Evolutionary conservation across 2,797 vertebrate species (phyloP), one percentile per base, ranked within the genome.

Genomic region (Glossophaga mutica): DNA sequence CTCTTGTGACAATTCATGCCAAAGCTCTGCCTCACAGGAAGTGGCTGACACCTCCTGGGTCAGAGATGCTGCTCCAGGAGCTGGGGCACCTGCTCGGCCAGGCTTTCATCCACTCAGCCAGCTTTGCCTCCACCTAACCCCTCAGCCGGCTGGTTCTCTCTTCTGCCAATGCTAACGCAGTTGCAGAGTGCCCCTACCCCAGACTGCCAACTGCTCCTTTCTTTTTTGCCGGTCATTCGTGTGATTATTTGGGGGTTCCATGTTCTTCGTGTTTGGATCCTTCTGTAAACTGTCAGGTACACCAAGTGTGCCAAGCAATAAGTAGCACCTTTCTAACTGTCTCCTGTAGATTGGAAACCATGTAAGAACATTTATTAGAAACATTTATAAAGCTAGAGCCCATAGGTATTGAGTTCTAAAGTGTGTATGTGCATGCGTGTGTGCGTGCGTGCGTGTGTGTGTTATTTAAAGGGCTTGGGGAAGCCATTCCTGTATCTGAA

Each of bases 81-180:
- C 46, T 76, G 14, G 9, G 39, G 48, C 19, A 22, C 32, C 1
- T 5, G 39, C 18, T n/a, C 42, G 9, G 26, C 19, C 74, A 67
- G 39, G 9, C 19, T 76, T 42, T 6, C 37, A 19, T 4, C 15
- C 26, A 1, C 14, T 29, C 39, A 14, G 26, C n/a, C 78, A 52
- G 44, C 9, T 19, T 70, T 46, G 9, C 39, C 12, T 3, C 22
- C 22, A 0, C 16, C 22, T 48, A n/a, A 16, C 12, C 19, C 55
- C 55, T 16, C 46, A 9, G 37, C 22, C 73, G 34, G 21, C 29
- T 7, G 42, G 16, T 18, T 52, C 9, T 57, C 48, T 79, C 82
- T 65, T 4, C 21, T 42, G 11, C 37, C 4, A 19, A 0, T 39
- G 4, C 16, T 32, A 22, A 18, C 29, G 4, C 37, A 7, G 0